phyloP scores from a whole-genome alignment of 2,888 invertebrate genomes.

The Dicyrtomina minuta region DNA sequence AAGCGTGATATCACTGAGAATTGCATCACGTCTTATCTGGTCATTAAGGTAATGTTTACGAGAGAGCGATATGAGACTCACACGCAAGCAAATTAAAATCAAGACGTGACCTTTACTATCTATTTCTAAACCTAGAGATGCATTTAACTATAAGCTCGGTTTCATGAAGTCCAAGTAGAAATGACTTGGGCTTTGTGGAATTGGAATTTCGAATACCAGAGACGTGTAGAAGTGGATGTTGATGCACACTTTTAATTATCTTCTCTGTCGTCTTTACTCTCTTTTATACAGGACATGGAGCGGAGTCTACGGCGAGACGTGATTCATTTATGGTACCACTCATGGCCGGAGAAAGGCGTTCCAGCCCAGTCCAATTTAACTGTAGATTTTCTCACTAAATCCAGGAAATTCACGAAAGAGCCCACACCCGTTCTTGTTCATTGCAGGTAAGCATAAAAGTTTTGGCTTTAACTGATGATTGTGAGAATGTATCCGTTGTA shows the following conservation, averaged over 20 bases:
- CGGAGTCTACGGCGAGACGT: constrained; percentile 83
- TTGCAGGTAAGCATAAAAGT: constrained; percentile 61
- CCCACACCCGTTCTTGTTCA: constrained; percentile 76
- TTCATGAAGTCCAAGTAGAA: neutral
- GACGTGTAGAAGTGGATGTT: neutral
- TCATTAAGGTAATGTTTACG: constrained; percentile 66
- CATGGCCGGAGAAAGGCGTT: constrained; percentile 85
- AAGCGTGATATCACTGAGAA: constrained; percentile 87
- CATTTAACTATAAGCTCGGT: neutral
- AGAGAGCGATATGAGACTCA: neutral
- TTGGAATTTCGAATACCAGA: too few species aligned
- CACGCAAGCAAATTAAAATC: constrained; percentile 13
- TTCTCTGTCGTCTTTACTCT: neutral
- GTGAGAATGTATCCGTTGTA: neutral
- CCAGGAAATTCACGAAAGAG: constrained; percentile 64
- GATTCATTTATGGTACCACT: constrained; percentile 87
- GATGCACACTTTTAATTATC: constrained; percentile 16
- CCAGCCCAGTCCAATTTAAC: constrained; percentile 80
- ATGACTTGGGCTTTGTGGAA: neutral
- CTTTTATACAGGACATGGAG: constrained; percentile 66
- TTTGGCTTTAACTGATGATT: neutral
- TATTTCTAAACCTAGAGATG: neutral
- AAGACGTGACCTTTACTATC: neutral
- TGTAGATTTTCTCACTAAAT: constrained; percentile 83
- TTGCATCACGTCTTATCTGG: constrained; percentile 82